These are phyloP conservation scores for Ancistrus triradiatus DNA, from an alignment of 2,113 vertebrate species.

Conservation along the genomic window DNA sequence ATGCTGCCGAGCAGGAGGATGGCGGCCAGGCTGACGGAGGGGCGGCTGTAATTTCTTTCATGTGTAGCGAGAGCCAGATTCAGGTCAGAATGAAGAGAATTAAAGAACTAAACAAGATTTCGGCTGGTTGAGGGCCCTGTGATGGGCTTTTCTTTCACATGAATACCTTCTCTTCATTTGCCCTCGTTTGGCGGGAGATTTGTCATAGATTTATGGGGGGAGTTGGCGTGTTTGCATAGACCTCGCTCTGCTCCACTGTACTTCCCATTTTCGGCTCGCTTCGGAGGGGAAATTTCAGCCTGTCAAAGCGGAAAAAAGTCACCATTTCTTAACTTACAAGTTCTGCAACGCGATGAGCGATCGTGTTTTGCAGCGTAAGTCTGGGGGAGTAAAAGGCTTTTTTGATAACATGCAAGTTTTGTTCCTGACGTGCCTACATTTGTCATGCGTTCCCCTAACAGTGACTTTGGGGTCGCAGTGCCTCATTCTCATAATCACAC, in stretches of 20 bases:
- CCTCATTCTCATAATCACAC: constrained; percentile 34
- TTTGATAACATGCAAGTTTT: constrained; percentile 41
- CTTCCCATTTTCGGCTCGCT: constrained; percentile 59
- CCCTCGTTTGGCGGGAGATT: constrained; percentile 56
- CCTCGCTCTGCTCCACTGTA: constrained; percentile 49
- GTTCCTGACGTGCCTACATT: constrained; percentile 40
- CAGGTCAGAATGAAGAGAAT: constrained; percentile 84
- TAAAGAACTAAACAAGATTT: constrained; percentile 80
- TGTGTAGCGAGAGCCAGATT: constrained; percentile 79
- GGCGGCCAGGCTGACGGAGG: constrained; percentile 82
- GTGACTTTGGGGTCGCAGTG: constrained; percentile 13
- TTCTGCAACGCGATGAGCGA: constrained; percentile 28
- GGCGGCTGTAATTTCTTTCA: constrained; percentile 89
- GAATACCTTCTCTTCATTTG: constrained; percentile 56
- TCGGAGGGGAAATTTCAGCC: constrained; percentile 51
- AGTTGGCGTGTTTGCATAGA: constrained; percentile 52
- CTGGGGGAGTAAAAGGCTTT: constrained; percentile 10
- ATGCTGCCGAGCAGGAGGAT: constrained; percentile 86
- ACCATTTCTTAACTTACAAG: constrained; percentile 36
- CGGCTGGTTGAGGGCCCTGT: constrained; percentile 65
- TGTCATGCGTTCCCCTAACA: constrained; percentile 39
- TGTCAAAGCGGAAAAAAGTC: constrained; percentile 51
- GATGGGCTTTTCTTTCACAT: constrained; percentile 70
- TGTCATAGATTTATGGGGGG: constrained; percentile 72
- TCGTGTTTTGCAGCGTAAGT: constrained; percentile 38